Base-by-base conservation (phyloP, 1,140 invertebrate genomes). In the Hycleus cichorii region DNA sequence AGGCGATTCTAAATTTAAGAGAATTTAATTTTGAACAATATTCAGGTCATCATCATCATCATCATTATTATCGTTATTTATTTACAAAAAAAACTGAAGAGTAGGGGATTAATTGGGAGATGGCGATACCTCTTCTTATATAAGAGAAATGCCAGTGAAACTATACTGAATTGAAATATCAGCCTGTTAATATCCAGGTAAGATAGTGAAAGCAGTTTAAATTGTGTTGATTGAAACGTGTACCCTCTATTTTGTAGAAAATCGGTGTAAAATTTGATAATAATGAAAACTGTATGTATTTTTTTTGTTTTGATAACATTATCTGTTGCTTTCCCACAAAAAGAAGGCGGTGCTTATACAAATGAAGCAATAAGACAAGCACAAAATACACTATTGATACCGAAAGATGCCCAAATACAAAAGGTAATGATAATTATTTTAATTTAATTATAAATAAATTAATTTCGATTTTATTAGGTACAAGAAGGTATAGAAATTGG, bases 311-410 rank as follows among this genome's bases (percentile, higher is more conserved):
- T 72, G 18, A 26, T 80, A 52, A 76, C 80, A 57, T 75, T 76
- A 53, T 64, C 73, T 18, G 78, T 74, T 40, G 65, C 75, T 4
- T 82, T 82, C n/a, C 78, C 78, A 0, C 85, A 87, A 73, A 83
- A 88, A 61, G 89, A 91, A 64, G 89, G 89, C 0, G 83, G 85
- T 24, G 82, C 81, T 50, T 91, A 89, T 74, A 88, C 87, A 57
- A 87, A 89, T 64, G 89, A 91, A 69, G 89, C 89, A n/a, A 90
- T 91, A 67, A 81, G 84, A 53, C 89, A 91, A 74, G 89, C 88
- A 0, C 88, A 90, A 72, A 89, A 85, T 72, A 90, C 88, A 1
- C 84, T 84, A 63, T 79, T 91, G 46, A 90, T 91, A 61, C 88
- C 89, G 3, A 88, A 88, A 69, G 88, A 90, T 67, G 88, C 89